A percentile compares a stretch with the other conserved stretches of the same genome.
These are phyloP conservation scores for Microcebus jonahi DNA, from an alignment of 2,113 vertebrate genomes.

Conservation along the genomic window DNA sequence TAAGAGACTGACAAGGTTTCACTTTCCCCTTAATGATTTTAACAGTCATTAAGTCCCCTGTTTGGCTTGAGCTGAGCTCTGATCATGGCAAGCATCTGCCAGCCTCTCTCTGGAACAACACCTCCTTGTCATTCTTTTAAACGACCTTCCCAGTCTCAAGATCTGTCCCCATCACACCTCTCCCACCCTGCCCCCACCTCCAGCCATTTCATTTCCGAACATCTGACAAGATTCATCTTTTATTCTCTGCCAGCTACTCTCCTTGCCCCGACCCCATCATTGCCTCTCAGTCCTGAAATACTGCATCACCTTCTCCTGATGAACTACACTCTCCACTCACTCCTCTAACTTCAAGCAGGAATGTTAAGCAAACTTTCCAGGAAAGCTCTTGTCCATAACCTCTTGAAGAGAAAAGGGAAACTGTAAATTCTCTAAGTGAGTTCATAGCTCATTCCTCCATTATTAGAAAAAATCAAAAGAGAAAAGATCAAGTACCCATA, in stretches of 20 bases:
- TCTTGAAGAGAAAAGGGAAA: slow-evolving; percentile 17
- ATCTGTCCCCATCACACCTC: not conserved
- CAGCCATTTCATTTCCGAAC: not conserved
- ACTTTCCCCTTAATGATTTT: not conserved
- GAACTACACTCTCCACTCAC: not conserved
- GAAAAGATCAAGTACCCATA: not conserved
- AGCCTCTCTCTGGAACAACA: not conserved
- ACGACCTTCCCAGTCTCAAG: not conserved
- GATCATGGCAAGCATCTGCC: not conserved
- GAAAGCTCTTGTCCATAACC: not conserved
- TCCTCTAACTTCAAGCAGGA: slow-evolving; percentile 30
- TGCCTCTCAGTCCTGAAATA: not conserved
- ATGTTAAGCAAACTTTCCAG: not conserved
- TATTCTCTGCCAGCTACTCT: not conserved
- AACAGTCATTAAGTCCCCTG: not conserved
- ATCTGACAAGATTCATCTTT: not conserved
- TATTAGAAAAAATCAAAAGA: not conserved
- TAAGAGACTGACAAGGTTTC: not conserved
- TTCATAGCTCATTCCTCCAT: not conserved
- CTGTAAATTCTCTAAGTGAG: not conserved
- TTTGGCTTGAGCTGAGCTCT: not conserved
- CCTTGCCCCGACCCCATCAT: not conserved
- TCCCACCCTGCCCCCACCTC: too few relatives aligned
- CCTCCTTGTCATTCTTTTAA: not conserved
- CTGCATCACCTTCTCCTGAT: not conserved